Conservation (phyloP, 2,113 vertebrate species). For the Misgurnus anguillicaudatus region DNA sequence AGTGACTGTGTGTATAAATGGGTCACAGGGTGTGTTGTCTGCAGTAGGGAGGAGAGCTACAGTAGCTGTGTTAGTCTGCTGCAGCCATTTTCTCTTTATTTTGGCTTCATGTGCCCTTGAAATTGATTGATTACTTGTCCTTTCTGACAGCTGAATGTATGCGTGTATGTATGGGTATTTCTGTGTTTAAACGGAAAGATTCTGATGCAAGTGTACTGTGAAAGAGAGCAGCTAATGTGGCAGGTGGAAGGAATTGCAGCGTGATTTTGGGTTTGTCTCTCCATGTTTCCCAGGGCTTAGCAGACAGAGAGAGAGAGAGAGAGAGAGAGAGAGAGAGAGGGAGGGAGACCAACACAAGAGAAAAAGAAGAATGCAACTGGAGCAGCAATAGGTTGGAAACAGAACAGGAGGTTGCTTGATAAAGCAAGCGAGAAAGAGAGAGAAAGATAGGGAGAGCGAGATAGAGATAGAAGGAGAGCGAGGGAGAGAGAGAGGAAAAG, state of each 20-base stretch:
- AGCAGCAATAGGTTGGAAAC: conserved; percentile 32
- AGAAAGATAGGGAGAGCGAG: conserved; percentile 17
- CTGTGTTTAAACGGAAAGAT: background rate
- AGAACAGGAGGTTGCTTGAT: background rate
- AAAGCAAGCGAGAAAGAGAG: background rate
- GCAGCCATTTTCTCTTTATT: conserved; percentile 52
- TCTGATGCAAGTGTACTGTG: background rate
- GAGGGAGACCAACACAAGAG: background rate
- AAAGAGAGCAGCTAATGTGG: conserved; percentile 3
- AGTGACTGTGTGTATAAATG: conserved; percentile 28
- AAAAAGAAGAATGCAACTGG: conserved; percentile 29
- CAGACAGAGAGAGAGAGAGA: background rate
- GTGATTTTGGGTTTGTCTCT: conserved; percentile 37
- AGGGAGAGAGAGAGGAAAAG: background rate
- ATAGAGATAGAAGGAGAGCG: conserved; percentile 21
- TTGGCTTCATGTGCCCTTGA: conserved; percentile 39
- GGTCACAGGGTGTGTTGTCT: conserved; percentile 40
- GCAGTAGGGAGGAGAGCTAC: conserved; percentile 30
- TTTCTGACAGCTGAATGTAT: background rate
- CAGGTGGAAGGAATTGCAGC: conserved; percentile 14
- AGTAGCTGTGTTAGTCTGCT: conserved; percentile 22
- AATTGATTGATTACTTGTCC: conserved; percentile 1
- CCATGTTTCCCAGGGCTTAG: conserved; percentile 22
- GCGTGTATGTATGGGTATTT: conserved; percentile 5
- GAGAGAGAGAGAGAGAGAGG: too few relatives aligned